These are phyloP conservation scores for Lichenostomus cassidix DNA, from an alignment of 2,113 vertebrate species.

Conservation along the genomic window DNA sequence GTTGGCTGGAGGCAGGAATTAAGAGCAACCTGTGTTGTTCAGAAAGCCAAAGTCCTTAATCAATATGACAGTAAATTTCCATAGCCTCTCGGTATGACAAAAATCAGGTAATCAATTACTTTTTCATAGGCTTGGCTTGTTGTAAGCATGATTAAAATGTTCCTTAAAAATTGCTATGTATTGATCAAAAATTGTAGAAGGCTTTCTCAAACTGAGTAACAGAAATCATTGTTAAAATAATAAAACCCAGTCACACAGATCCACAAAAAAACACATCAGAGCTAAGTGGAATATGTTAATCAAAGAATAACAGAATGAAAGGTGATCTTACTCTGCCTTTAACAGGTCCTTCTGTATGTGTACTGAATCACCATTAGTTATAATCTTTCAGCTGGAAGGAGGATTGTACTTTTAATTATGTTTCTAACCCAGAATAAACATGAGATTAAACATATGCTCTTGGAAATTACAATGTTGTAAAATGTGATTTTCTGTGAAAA, in stretches of 20 bases:
- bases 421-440: neutral
- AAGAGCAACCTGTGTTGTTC: neutral
- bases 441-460: constrained; percentile 20
- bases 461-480: neutral
- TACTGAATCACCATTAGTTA: neutral
- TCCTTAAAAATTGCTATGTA: neutral
- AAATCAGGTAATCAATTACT: constrained; percentile 16
- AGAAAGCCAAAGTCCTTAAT: constrained; percentile 32
- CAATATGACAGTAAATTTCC: neutral
- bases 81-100: neutral
- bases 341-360: neutral
- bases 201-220: constrained; percentile 2
- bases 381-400: neutral
- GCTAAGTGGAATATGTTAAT: neutral
- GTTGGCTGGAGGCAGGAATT: neutral
- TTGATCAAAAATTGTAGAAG: neutral
- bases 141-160: constrained; percentile 31
- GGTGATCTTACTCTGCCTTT: neutral
- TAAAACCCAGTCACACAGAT: neutral
- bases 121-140: neutral
- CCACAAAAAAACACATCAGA: neutral
- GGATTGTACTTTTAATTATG: neutral
- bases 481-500: constrained; percentile 16
- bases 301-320: constrained; percentile 26
- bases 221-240: constrained; percentile 4